Conservation (phyloP, 2,888 invertebrate species). For the Chrysodeixis includens region DNA sequence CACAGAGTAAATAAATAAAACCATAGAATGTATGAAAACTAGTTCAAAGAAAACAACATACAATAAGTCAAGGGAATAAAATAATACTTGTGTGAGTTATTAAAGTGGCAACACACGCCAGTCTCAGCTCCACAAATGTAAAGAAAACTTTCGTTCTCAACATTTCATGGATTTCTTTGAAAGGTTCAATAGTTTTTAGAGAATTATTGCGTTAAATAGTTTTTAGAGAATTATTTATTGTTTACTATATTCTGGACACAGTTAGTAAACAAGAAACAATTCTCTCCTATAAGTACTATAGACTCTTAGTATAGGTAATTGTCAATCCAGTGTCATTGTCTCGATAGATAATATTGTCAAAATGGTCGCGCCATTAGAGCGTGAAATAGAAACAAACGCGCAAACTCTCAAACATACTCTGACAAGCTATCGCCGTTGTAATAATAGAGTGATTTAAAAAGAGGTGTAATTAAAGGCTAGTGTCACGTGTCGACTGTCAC, state of each 20-base stretch:
- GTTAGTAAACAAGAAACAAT: no score
- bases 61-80: conserved; percentile 36
- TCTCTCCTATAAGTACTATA: no score
- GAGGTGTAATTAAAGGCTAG: not conserved
- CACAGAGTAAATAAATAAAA: not conserved
- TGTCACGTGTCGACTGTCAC: not conserved
- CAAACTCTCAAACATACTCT: no score
- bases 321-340: no score
- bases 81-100: conserved; percentile 34
- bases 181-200: no score
- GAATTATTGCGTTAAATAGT: no score
- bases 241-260: not conserved
- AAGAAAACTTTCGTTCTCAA: conserved; percentile 28
- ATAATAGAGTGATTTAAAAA: not conserved
- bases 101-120: conserved; percentile 30
- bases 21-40: conserved; percentile 27
- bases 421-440: no score
- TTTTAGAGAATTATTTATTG: not conserved
- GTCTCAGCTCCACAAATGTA: conserved; percentile 26
- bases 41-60: conserved; percentile 45
- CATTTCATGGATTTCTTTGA: conserved; percentile 24
- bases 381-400: no score
- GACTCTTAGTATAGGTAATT: no score
- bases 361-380: no score
- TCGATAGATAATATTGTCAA: no score